phyloP scores from a whole-genome alignment of 2,888 invertebrate genomes.

The Sinelater perroti region DNA sequence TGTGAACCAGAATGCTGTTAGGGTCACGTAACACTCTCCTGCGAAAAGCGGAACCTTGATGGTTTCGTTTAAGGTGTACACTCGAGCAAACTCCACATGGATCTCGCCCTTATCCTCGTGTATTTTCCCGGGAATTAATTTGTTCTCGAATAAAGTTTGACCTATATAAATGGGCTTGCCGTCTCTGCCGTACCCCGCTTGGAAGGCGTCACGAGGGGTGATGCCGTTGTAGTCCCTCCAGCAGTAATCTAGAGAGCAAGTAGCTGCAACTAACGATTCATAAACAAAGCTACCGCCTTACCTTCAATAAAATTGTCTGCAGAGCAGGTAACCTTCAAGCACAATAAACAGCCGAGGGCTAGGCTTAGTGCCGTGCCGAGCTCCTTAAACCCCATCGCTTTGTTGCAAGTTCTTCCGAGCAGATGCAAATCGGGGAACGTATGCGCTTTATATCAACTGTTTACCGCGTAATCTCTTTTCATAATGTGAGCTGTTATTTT shows the following conservation, averaged over 20 bases:
- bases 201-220: constrained; percentile 32
- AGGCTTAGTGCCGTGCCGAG: no score
- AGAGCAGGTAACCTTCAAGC: background rate
- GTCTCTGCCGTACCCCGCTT: constrained; percentile 25
- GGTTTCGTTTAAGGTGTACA: constrained; percentile 18
- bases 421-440: no score
- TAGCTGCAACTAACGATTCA: background rate
- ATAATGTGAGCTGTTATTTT: no score
- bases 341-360: background rate
- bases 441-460: no score
- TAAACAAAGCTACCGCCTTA: background rate
- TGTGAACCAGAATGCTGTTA: background rate
- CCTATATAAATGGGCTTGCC: constrained; percentile 35
- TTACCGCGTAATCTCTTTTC: no score
- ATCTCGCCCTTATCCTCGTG: constrained; percentile 18
- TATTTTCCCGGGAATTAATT: constrained; percentile 31
- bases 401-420: no score
- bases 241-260: constrained; percentile 28
- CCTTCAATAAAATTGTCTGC: background rate
- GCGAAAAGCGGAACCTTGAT: no score
- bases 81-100: constrained; percentile 24
- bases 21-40: background rate
- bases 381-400: no score
- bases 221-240: constrained; percentile 32
- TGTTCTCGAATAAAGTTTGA: constrained; percentile 29